Conservation (phyloP, 2,888 invertebrate species). For the Mantis religiosa region DNA sequence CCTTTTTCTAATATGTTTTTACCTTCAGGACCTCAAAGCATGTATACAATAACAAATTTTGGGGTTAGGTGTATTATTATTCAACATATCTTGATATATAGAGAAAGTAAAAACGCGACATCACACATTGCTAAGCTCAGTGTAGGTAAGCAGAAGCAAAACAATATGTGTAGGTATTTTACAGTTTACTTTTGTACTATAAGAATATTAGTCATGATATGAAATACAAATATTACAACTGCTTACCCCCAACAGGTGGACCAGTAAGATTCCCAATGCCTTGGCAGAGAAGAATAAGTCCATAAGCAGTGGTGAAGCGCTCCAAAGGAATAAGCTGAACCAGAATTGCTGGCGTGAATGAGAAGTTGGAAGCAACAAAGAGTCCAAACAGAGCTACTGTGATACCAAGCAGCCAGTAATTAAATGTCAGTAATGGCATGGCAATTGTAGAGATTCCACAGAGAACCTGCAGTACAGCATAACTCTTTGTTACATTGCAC, state of each 20-base stretch:
- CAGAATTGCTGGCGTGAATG: conserved; percentile 84
- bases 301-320: conserved; percentile 89
- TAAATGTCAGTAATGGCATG: conserved; percentile 54
- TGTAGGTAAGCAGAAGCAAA: too few species aligned
- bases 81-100: too few species aligned
- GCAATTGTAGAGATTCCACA: conserved; percentile 60
- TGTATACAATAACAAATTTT: too few species aligned
- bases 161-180: too few species aligned
- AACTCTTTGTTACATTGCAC: conserved; percentile 78
- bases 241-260: conserved; percentile 81
- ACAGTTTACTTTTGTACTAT: too few species aligned
- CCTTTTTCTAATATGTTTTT: too few species aligned
- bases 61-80: too few species aligned
- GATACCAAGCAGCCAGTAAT: conserved; percentile 50
- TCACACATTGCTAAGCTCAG: too few species aligned
- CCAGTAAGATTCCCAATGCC: conserved; percentile 90
- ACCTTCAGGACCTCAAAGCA: too few species aligned
- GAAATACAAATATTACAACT: neutral
- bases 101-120: too few species aligned
- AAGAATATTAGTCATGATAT: too few species aligned
- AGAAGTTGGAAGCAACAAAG: conserved; percentile 87
- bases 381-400: conserved; percentile 73
- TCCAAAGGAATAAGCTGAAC: conserved; percentile 86
- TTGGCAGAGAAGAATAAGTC: conserved; percentile 81
- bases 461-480: conserved; percentile 69